Conservation (phyloP, 2,113 vertebrate genomes). For the Martes martes region DNA sequence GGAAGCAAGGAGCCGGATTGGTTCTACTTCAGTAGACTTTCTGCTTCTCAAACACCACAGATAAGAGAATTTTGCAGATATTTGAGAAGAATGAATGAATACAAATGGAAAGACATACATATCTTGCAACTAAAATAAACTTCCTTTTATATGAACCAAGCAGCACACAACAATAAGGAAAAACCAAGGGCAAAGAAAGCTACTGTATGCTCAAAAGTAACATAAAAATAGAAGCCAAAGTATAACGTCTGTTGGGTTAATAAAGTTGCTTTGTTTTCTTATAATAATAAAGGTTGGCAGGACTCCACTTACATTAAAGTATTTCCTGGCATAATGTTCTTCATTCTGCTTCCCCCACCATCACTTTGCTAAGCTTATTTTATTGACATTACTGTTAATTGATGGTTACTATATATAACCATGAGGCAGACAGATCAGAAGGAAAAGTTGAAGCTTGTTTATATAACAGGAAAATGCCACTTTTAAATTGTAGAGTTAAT, state of each 20-base stretch:
- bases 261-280: constrained; percentile 55
- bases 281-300: constrained; percentile 49
- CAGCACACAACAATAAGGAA: constrained; percentile 17
- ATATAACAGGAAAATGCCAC: constrained; percentile 39
- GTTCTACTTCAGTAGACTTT: constrained; percentile 37
- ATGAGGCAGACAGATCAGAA: constrained; percentile 36
- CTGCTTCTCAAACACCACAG: constrained; percentile 40
- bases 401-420: constrained; percentile 40
- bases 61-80: constrained; percentile 41
- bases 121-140: constrained; percentile 46
- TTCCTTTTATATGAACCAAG: constrained; percentile 35
- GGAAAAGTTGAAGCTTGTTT: constrained; percentile 50
- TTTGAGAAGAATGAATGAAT: constrained; percentile 54
- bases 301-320: constrained; percentile 36
- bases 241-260: constrained; percentile 30
- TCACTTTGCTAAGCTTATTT: constrained; percentile 43
- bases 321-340: constrained; percentile 47
- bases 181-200: constrained; percentile 7
- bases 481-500: constrained; percentile 37
- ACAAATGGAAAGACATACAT: constrained; percentile 48
- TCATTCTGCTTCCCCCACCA: background rate
- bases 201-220: background rate
- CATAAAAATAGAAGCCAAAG: constrained; percentile 40
- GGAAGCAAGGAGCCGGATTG: constrained; percentile 34
- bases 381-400: constrained; percentile 58